Evolutionary conservation across 1,140 invertebrate species (phyloP).

Genomic region (Diabrotica undecimpunctata): DNA sequence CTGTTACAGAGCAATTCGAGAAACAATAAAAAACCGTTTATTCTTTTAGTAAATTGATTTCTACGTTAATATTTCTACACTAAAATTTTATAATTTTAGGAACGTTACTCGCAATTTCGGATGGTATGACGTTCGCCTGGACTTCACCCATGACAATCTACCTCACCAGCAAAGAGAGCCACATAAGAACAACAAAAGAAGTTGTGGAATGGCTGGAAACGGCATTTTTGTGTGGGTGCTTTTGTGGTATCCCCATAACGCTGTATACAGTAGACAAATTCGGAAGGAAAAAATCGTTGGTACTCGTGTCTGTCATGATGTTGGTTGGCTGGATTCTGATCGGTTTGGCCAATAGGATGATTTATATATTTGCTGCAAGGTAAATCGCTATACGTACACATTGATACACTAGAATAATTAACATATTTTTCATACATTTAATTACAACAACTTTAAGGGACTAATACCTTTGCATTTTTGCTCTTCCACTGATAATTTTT

Average conservation of each 20-base stretch:
- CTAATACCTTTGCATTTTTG: no score
- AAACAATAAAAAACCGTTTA: no score
- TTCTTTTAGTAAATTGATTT: no score
- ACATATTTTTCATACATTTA: background rate
- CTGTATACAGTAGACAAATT: slow-evolving; percentile 56
- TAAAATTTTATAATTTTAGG: slow-evolving; percentile 18
- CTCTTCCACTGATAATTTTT: no score
- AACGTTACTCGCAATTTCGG: slow-evolving; percentile 35
- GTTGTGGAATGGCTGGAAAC: slow-evolving; percentile 60
- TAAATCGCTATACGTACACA: slow-evolving; percentile 21
- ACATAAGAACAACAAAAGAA: slow-evolving; percentile 38
- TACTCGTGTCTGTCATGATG: slow-evolving; percentile 56
- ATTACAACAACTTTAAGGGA: no score
- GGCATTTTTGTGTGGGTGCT: slow-evolving; percentile 58
- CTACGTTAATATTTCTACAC: background rate
- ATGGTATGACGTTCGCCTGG: slow-evolving; percentile 52
- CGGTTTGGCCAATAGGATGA: slow-evolving; percentile 33
- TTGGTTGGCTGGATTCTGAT: slow-evolving; percentile 55
- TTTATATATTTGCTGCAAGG: slow-evolving; percentile 45
- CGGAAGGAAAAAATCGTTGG: slow-evolving; percentile 61
- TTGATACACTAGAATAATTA: background rate
- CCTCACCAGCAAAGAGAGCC: slow-evolving; percentile 41
- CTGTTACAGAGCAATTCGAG: no score
- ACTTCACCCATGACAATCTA: slow-evolving; percentile 57
- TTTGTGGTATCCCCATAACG: slow-evolving; percentile 57